These are phyloP conservation scores for Thalassarche chlororhynchos DNA, from an alignment of 2,113 vertebrate genomes.

Conservation along the genomic window DNA sequence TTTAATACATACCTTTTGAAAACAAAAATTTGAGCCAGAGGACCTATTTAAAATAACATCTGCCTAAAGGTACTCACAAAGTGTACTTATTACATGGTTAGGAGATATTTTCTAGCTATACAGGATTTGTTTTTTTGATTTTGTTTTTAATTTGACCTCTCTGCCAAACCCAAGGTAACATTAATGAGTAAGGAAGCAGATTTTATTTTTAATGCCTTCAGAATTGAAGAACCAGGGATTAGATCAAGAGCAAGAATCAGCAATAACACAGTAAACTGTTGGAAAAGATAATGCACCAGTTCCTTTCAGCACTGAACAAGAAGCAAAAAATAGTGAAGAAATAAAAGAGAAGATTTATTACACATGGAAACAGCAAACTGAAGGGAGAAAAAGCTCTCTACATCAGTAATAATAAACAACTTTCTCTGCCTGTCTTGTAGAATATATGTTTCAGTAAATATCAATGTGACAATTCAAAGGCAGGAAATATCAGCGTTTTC, in stretches of 20 bases:
- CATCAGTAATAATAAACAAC: neutral
- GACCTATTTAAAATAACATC: neutral
- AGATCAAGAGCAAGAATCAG: neutral
- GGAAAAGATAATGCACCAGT: neutral
- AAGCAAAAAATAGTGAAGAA: neutral
- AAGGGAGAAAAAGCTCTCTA: neutral
- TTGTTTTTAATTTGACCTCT: neutral
- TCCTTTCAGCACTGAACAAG: neutral
- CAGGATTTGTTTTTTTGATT: accelerated
- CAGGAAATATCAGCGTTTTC: neutral
- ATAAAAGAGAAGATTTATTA: neutral
- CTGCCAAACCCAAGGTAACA: neutral
- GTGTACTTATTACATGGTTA: neutral
- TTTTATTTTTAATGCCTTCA: neutral
- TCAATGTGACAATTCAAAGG: neutral
- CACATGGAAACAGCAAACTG: neutral
- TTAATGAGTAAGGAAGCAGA: neutral
- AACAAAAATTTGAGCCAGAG: neutral
- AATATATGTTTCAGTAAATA: neutral
- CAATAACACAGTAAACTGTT: neutral
- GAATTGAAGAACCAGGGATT: neutral
- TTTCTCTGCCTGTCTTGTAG: neutral
- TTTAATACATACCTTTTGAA: neutral
- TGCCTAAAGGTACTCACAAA: neutral
- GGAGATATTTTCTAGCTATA: neutral